Evolutionary conservation across 2,797 vertebrate species (phyloP), one percentile per base, ranked within the genome.

Genomic region (Agapornis canus): DNA sequence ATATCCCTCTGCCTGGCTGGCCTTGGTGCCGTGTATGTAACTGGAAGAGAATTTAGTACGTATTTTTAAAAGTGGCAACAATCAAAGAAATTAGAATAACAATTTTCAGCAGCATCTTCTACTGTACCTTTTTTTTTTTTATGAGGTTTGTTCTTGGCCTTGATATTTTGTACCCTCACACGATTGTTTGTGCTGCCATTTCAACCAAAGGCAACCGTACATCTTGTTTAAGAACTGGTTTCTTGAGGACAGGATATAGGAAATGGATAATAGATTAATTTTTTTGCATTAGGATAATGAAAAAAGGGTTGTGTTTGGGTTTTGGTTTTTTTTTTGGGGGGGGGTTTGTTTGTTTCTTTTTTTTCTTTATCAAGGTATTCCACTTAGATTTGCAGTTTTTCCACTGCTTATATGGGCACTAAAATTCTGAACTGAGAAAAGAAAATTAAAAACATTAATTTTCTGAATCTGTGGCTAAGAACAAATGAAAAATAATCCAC

Each of bases 371-470:
- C 21, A 73, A 91, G 31, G n/a, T 48, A 37, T 65, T 9, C 26
- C 20, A 61, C 23, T 82, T 78, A 45, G 27, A 57, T 70, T 37
- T 86, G 52, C 49, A 89, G 48, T 57, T 83, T 85, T 94, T 79
- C 17, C 23, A 89, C n/a, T 76, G 42, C 25, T 82, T 92, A 85
- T 76, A 35, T 21, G 39, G 45, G 19, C 47, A 73, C 39, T 92
- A 66, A 65, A 92, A 91, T 4, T 82, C 60, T 92, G 51, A 90
- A 68, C 63, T 42, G 54, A 80, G 84, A 91, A 85, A 82, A 89
- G 32, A 89, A 94, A 96, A 97, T 93, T 89, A 92, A 93, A 97
- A 92, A 5, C 45, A 89, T 95, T 95, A 63, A 20, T 93, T 94
- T 93, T 82, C 90, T 66, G 17, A 92, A 68, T 52, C 39, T 82